These are phyloP conservation scores for Aplocera efformata DNA, from an alignment of 2,888 invertebrate species.

Conservation along the genomic window DNA sequence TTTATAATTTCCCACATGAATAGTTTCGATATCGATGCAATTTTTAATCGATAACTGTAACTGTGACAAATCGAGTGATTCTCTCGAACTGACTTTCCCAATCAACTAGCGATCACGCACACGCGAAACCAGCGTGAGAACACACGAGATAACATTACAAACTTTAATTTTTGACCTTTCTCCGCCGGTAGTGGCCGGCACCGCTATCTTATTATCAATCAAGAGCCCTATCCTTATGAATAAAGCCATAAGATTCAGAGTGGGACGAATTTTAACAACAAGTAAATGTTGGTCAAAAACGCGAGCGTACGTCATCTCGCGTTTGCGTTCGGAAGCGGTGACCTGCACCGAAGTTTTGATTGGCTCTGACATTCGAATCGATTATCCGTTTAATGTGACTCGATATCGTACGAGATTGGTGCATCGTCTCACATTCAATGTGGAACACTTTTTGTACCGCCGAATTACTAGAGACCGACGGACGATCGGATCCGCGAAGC, in stretches of 20 bases:
- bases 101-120: slow-evolving; percentile 52
- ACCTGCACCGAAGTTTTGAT: slow-evolving; percentile 77
- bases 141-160: slow-evolving; percentile 57
- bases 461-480: neutral
- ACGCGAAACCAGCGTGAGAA: slow-evolving; percentile 70
- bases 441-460: slow-evolving; percentile 36
- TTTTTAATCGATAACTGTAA: slow-evolving; percentile 44
- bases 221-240: slow-evolving; percentile 11
- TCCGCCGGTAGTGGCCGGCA: slow-evolving; percentile 43
- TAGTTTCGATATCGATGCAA: slow-evolving; percentile 38
- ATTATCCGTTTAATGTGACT: slow-evolving; percentile 71
- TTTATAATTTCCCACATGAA: slow-evolving; percentile 40
- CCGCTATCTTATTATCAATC: slow-evolving; percentile 6
- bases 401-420: slow-evolving; percentile 51
- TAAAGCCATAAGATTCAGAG: slow-evolving; percentile 16
- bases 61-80: slow-evolving; percentile 61
- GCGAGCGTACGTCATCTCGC: slow-evolving; percentile 66
- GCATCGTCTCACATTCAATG: slow-evolving; percentile 41
- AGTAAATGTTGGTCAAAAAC: slow-evolving; percentile 40
- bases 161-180: slow-evolving; percentile 62
- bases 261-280: slow-evolving; percentile 11
- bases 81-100: slow-evolving; percentile 55
- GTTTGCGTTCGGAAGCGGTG: slow-evolving; percentile 74
- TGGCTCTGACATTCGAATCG: slow-evolving; percentile 76
- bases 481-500: neutral